These are phyloP conservation scores for Vollenhovia emeryi DNA, from an alignment of 1,140 invertebrate species.

Conservation along the genomic window DNA sequence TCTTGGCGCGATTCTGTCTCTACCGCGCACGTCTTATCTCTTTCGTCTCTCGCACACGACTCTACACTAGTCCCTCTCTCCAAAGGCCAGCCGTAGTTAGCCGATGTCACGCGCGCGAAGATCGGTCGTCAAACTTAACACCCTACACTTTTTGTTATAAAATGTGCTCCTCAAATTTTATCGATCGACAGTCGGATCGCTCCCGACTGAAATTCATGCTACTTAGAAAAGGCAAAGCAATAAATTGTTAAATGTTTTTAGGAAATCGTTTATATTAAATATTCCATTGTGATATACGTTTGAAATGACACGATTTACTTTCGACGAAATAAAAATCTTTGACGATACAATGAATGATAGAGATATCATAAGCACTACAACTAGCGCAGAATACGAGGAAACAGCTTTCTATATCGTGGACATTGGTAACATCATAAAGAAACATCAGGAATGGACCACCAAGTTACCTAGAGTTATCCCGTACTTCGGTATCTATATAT, in stretches of 20 bases:
- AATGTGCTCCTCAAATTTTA: too few relatives aligned
- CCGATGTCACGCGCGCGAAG: too few relatives aligned
- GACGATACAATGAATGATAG: conserved; percentile 74
- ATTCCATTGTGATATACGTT: not conserved
- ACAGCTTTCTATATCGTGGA: conserved; percentile 90
- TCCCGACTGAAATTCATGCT: too few relatives aligned
- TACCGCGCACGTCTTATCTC: too few relatives aligned
- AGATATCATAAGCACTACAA: conserved; percentile 77
- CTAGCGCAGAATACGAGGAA: conserved; percentile 81
- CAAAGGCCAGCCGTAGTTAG: too few relatives aligned
- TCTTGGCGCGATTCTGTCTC: too few relatives aligned
- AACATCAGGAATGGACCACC: conserved; percentile 88
- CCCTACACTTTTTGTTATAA: too few relatives aligned
- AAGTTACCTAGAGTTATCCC: conserved; percentile 89
- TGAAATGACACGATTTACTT: conserved; percentile 53
- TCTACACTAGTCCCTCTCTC: too few relatives aligned
- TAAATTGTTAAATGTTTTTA: not conserved
- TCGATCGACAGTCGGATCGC: too few relatives aligned
- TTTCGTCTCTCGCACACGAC: too few relatives aligned
- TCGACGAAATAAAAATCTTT: conserved; percentile 73
- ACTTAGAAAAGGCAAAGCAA: too few relatives aligned
- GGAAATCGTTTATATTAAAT: not conserved
- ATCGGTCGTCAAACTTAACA: too few relatives aligned
- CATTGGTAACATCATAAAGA: conserved; percentile 87
- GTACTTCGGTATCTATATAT: conserved; percentile 86